These are phyloP conservation scores for Rhynchonycteris naso DNA, from an alignment of 2,797 vertebrate species.

Conservation along the genomic window DNA sequence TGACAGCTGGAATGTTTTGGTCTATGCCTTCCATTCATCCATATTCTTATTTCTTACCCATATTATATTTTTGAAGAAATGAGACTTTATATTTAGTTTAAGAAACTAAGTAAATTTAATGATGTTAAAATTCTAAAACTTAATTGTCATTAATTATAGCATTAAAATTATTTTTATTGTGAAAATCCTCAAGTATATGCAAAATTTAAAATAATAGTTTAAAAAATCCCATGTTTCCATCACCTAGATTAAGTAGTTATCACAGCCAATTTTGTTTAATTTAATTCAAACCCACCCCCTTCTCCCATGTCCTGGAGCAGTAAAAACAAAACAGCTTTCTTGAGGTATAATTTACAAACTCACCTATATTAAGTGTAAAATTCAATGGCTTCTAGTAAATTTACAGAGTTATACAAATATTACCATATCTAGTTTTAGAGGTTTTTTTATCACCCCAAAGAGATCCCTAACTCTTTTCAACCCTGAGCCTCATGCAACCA, in stretches of 20 bases:
- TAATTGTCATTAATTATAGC: background rate
- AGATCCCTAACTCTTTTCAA: background rate
- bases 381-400: background rate
- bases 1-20: background rate
- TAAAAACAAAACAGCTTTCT: background rate
- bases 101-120: background rate
- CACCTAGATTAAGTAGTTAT: background rate
- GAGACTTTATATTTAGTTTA: background rate
- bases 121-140: background rate
- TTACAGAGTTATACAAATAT: background rate
- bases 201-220: background rate
- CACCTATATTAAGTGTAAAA: background rate
- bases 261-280: background rate
- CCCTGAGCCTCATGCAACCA: background rate
- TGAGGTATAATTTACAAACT: background rate
- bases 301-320: background rate
- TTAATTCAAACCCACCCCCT: background rate
- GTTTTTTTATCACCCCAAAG: background rate
- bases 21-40: background rate
- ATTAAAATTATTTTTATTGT: background rate
- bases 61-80: background rate
- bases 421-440: background rate
- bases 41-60: background rate
- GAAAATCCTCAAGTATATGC: background rate
- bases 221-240: background rate